A percentile compares a stretch with the other conserved stretches of the same genome.
These are phyloP conservation scores for Leucosticte australis DNA, from an alignment of 2,113 vertebrate genomes.

Conservation along the genomic window DNA sequence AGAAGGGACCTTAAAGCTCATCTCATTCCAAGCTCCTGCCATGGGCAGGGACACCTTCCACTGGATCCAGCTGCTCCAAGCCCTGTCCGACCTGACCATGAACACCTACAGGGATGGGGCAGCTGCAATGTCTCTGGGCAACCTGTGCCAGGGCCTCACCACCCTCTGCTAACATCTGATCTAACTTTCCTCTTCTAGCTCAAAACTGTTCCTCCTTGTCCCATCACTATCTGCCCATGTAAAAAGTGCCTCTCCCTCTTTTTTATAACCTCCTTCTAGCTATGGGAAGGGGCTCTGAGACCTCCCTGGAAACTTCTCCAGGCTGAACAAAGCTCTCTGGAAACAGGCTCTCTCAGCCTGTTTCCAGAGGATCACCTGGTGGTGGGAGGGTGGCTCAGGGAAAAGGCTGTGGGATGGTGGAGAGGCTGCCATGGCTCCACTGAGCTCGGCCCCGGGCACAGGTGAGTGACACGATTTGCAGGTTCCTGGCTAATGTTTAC, in stretches of 20 bases:
- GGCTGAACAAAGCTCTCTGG: background rate
- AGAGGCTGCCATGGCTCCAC: background rate
- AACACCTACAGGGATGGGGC: background rate
- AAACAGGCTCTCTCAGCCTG: background rate
- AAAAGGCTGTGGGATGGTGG: background rate
- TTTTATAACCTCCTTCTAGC: background rate
- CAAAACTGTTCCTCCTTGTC: background rate
- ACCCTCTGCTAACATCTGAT: background rate
- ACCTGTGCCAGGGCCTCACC: background rate
- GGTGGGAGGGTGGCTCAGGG: background rate
- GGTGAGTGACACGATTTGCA: background rate
- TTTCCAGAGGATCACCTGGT: background rate
- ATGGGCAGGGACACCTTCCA: background rate
- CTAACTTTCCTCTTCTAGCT: background rate
- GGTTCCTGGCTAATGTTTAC: background rate
- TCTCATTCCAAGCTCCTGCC: background rate
- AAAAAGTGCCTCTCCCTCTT: background rate
- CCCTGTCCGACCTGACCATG: background rate
- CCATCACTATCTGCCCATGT: background rate
- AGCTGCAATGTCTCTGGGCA: background rate
- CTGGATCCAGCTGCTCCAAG: background rate
- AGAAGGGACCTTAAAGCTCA: background rate
- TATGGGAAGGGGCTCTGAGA: background rate
- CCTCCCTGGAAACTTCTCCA: background rate
- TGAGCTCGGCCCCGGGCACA: rapidly evolving